Base-by-base conservation (phyloP, 2,113 vertebrate genomes). In the Strix uralensis region DNA sequence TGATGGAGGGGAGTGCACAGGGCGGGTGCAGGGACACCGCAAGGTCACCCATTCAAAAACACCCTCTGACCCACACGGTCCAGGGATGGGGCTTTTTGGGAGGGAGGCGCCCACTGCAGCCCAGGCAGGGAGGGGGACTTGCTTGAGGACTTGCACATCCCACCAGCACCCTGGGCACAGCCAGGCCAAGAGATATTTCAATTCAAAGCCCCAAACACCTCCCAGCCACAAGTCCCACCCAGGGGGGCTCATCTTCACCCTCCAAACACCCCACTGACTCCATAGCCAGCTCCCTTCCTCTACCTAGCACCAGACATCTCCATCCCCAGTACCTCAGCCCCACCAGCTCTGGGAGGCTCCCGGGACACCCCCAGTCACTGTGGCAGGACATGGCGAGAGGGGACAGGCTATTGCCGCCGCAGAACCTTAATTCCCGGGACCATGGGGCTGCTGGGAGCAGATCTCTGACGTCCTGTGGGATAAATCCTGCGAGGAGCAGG, bases 381-480 rank as follows among this genome's bases (percentile, higher is more conserved):
- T 27, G 52, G 38, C n/a, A 71, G 92, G 81, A 40, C 14, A 1
- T 0, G 1, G 46, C 58, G 29, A 93, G 58, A n/a, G 29, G 77
- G 67, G 17, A 70, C 27, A n/a, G 25, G 27, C 12, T 40, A 34
- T 16, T 3, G 6, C 29, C 5, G 1, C 71, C 4, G 1, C 86
- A 38, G 29, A 65, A 44, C 63, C 15, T 84, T 52, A 61, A 89
- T 84, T 83, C 67, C 34, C 0, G 0, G 10, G 11, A 22, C 32
- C 0, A 2, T 0, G 0, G 63, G n/a, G 71, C 58, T 70, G 72
- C 34, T 2, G 0, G 90, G 62, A 89, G 29, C 88, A 62, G 59
- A 67, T 32, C 47, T 61, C 86, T 86, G 51, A 73, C 0, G 6
- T 91, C 25, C 75, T 42, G 47, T 0, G 3, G 91, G 75, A 78